Percentiles rank a stretch among this genome's conserved stretches.
phyloP scores from a whole-genome alignment of 1,140 invertebrate species.

The Brachionus sp. region DNA sequence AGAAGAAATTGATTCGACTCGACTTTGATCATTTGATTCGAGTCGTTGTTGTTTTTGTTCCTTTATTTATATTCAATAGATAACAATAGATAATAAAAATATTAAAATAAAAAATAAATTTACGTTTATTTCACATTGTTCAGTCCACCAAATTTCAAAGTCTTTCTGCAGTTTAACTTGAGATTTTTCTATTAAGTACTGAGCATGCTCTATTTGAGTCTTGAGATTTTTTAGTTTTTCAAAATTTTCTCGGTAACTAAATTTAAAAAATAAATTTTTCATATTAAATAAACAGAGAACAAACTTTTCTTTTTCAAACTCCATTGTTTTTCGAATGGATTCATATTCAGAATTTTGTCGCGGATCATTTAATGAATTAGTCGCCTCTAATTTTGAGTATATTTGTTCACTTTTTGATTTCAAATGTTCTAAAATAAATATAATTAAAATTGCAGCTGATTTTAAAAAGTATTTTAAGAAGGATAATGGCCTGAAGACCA shows the following conservation, averaged over 20 bases:
- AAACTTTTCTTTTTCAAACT: constrained; percentile 53
- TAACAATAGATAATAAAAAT: background rate
- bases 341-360: constrained; percentile 53
- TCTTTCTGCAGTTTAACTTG: constrained; percentile 60
- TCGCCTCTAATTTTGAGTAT: background rate
- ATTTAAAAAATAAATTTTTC: background rate
- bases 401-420: constrained; percentile 53
- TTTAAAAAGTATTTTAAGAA: too few relatives aligned
- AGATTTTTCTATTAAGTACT: constrained; percentile 58
- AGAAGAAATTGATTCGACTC: background rate
- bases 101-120: background rate
- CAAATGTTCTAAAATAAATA: constrained; percentile 52
- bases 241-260: constrained; percentile 56
- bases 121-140: constrained; percentile 30
- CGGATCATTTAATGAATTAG: constrained; percentile 27
- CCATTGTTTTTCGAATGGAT: constrained; percentile 52
- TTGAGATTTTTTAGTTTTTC: constrained; percentile 53
- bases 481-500: too few relatives aligned
- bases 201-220: constrained; percentile 59
- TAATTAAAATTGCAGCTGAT: too few relatives aligned
- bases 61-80: background rate
- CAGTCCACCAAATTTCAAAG: constrained; percentile 59
- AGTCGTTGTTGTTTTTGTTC: constrained; percentile 19
- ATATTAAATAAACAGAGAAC: background rate
- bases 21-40: background rate